phyloP scores from a whole-genome alignment of 2,888 invertebrate genomes.

The Eumacrocentrus americanus region DNA sequence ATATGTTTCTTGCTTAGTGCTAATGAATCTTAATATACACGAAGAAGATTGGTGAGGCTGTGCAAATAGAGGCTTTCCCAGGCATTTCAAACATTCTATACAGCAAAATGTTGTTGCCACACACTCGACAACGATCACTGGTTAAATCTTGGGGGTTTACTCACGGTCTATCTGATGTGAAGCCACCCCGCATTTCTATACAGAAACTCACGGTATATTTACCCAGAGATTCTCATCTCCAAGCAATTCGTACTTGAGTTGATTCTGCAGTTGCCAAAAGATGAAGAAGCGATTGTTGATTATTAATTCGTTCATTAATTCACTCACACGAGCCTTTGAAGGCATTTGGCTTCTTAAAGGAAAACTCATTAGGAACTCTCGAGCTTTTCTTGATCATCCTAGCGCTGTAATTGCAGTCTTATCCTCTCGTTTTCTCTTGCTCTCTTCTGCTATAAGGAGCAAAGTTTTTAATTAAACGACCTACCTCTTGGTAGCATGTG shows the following conservation, averaged over 20 bases:
- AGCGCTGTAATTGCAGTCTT: conserved; percentile 27
- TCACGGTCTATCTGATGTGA: too few species aligned
- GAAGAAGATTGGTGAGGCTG: too few species aligned
- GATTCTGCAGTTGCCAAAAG: conserved; percentile 7
- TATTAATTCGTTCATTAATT: conserved; percentile 45
- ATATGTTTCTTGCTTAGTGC: too few species aligned
- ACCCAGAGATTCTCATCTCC: conserved; percentile 4
- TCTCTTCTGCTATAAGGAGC: conserved; percentile 22
- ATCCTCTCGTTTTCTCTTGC: neutral
- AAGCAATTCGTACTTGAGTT: conserved; percentile 25
- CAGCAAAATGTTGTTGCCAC: too few species aligned
- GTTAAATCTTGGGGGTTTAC: too few species aligned
- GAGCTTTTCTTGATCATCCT: conserved; percentile 42
- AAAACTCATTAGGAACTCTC: conserved; percentile 40
- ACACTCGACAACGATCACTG: too few species aligned
- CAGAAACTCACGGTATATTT: conserved; percentile 5
- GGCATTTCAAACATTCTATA: too few species aligned
- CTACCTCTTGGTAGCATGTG: neutral
- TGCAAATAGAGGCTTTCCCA: too few species aligned
- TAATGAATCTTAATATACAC: too few species aligned
- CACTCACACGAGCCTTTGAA: conserved; percentile 32
- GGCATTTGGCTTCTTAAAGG: conserved; percentile 15
- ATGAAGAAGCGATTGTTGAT: conserved; percentile 35
- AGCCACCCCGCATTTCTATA: neutral
- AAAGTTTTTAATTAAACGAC: conserved; percentile 38